Conservation (phyloP, 2,113 vertebrate species). For the Emydura subglobosa region DNA sequence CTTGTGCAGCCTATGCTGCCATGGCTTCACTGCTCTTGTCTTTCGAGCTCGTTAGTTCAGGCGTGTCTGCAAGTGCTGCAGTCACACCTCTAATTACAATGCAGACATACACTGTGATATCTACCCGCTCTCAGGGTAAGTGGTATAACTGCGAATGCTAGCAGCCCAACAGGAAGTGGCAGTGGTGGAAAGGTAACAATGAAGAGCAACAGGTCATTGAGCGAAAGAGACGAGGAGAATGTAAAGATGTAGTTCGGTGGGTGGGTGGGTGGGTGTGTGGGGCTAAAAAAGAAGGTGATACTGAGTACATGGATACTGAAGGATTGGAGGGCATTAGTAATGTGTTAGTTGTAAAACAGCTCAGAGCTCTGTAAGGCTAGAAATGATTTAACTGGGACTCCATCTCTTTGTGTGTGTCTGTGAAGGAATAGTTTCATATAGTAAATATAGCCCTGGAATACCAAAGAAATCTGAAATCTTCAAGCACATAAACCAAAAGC, state of each 20-base stretch:
- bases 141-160: background rate
- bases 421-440: conserved; percentile 10
- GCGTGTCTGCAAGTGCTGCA: background rate
- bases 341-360: background rate
- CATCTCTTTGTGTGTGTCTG: background rate
- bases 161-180: background rate
- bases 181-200: background rate
- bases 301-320: background rate
- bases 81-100: background rate
- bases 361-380: background rate
- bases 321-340: background rate
- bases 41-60: background rate
- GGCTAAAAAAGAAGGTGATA: accelerated
- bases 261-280: too few species aligned
- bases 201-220: background rate
- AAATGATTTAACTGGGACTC: background rate
- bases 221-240: background rate
- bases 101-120: background rate
- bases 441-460: conserved; percentile 1
- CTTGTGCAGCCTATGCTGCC: background rate
- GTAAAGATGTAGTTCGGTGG: background rate
- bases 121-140: background rate
- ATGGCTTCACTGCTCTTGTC: background rate
- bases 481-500: conserved; percentile 44
- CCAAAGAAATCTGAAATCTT: conserved; percentile 40